A percentile compares a stretch with the other conserved stretches of the same genome.
Conservation (phyloP, 2,797 vertebrate species). For the Acanthurus lineatus region DNA sequence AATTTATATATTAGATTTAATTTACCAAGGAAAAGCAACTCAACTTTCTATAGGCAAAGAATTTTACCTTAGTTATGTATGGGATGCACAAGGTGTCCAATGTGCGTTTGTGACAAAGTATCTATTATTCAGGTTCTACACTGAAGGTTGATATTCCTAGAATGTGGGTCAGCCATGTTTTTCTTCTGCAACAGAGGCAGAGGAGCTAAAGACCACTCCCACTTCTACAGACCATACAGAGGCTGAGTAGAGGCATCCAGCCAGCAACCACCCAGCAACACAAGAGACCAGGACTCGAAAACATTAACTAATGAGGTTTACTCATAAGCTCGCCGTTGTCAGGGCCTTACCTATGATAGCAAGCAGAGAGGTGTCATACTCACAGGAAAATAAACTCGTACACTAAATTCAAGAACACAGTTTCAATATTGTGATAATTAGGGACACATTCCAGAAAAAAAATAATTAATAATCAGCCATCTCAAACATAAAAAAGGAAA, state of each 20-base stretch:
- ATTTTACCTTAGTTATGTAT: slow-evolving; percentile 12
- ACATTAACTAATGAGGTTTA: too few relatives aligned
- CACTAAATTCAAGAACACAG: too few relatives aligned
- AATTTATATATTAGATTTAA: slow-evolving; percentile 34
- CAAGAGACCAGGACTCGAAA: too few relatives aligned
- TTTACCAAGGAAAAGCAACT: background rate
- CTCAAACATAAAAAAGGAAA: too few relatives aligned
- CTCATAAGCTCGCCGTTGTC: too few relatives aligned
- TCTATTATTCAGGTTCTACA: slow-evolving; percentile 76
- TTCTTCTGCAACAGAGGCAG: slow-evolving; percentile 50
- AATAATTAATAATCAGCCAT: too few relatives aligned
- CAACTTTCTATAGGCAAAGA: slow-evolving; percentile 7
- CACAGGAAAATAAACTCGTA: too few relatives aligned
- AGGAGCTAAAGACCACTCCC: slow-evolving; percentile 49
- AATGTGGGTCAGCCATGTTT: slow-evolving; percentile 82
- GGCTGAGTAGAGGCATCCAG: slow-evolving; percentile 10
- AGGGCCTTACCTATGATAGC: too few relatives aligned
- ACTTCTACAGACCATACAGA: slow-evolving; percentile 10
- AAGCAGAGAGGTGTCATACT: too few relatives aligned
- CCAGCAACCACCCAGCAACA: slow-evolving; percentile 25
- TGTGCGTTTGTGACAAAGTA: slow-evolving; percentile 54
- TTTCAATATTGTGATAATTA: too few relatives aligned
- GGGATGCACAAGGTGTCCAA: slow-evolving; percentile 2
- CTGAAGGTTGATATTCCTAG: slow-evolving; percentile 65
- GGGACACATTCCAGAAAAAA: too few relatives aligned